These are phyloP conservation scores for Drosophila pruinosa DNA, from an alignment of 1,140 invertebrate genomes.

Conservation along the genomic window DNA sequence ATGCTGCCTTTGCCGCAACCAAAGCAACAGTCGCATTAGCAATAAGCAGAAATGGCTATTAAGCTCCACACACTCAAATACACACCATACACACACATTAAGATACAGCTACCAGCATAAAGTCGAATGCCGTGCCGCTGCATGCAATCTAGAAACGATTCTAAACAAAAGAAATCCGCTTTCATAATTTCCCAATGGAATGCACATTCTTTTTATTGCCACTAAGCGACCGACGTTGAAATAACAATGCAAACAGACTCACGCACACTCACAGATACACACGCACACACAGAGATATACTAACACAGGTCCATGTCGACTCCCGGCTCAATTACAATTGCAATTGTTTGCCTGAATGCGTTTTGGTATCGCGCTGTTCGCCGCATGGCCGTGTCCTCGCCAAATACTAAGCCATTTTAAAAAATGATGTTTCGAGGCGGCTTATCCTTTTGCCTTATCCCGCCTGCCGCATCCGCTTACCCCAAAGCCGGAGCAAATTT, in stretches of 20 bases:
- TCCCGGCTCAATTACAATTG: constrained; percentile 80
- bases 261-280: constrained; percentile 19
- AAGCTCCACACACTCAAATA: constrained; percentile 15
- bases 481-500: constrained; percentile 8
- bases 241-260: constrained; percentile 77
- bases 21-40: constrained; percentile 69
- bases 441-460: constrained; percentile 28
- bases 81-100: constrained; percentile 22
- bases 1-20: constrained; percentile 33
- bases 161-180: constrained; percentile 81
- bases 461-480: not conserved
- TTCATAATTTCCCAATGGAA: constrained; percentile 79
- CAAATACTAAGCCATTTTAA: constrained; percentile 68
- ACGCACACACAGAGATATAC: constrained; percentile 29
- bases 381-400: constrained; percentile 46
- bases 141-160: constrained; percentile 80
- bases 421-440: constrained; percentile 64
- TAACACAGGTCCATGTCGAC: constrained; percentile 50
- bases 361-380: constrained; percentile 66
- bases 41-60: constrained; percentile 69
- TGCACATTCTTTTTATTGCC: constrained; percentile 81
- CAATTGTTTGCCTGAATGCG: constrained; percentile 81
- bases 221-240: constrained; percentile 76
- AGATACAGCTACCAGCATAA: no score
- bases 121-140: constrained; percentile 31